phyloP scores from a whole-genome alignment of 2,888 invertebrate species.

The Meliscaeva auricollis region DNA sequence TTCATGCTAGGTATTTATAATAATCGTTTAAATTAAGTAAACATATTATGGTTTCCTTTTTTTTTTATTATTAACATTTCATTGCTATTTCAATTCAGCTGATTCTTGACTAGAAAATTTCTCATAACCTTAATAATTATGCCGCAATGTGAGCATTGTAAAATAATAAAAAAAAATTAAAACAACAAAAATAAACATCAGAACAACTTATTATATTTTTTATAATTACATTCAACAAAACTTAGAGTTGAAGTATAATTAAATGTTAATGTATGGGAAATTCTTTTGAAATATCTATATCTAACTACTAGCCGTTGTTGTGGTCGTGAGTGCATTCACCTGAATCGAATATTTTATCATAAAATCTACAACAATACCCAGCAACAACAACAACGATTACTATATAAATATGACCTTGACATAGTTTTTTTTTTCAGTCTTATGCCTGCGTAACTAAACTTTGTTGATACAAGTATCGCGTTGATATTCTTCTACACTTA shows the following conservation, averaged over 20 bases:
- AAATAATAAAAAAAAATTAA: not conserved
- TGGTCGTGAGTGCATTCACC: slow-evolving; percentile 67
- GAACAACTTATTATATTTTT: slow-evolving; percentile 14
- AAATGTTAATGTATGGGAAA: slow-evolving; percentile 52
- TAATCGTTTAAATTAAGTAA: slow-evolving; percentile 25
- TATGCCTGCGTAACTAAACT: slow-evolving; percentile 58
- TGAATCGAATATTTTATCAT: slow-evolving; percentile 53
- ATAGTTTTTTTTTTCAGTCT: slow-evolving; percentile 44
- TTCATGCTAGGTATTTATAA: not conserved
- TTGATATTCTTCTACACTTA: slow-evolving; percentile 29
- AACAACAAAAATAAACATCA: slow-evolving; percentile 1
- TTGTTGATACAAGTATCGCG: slow-evolving; percentile 37
- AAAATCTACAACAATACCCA: slow-evolving; percentile 28
- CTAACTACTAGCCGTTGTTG: not conserved
- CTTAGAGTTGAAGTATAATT: slow-evolving; percentile 15
- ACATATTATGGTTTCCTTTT: slow-evolving; percentile 8
- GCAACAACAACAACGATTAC: slow-evolving; percentile 5
- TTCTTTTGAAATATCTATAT: slow-evolving; percentile 41
- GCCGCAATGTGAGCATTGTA: slow-evolving; percentile 27
- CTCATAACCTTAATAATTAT: slow-evolving; percentile 50
- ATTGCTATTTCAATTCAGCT: not conserved
- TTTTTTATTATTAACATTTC: slow-evolving; percentile 8
- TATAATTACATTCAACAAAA: slow-evolving; percentile 45
- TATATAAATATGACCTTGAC: slow-evolving; percentile 61
- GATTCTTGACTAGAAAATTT: slow-evolving; percentile 18